Evolutionary conservation across 2,797 vertebrate species (phyloP), one percentile per base, ranked within the genome.

Genomic region (Clarias pachynema): DNA sequence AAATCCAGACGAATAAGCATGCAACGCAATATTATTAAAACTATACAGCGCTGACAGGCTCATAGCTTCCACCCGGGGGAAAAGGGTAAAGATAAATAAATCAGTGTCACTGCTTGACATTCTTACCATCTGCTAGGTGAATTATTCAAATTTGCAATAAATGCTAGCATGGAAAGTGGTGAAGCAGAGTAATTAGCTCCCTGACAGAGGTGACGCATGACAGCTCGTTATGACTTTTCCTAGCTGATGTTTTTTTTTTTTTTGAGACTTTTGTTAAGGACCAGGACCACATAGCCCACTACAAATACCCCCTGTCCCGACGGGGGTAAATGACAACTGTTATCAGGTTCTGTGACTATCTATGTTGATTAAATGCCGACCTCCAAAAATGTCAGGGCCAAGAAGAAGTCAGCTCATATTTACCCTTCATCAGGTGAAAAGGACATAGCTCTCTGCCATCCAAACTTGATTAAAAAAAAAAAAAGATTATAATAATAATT

Each of bases 81-180:
- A 91, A 93, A 90, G 93, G 93, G 93, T 91, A 93, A 90, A 91
- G 93, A 94, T 94, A 95, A 95, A 95, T 95, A 96, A 95, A 95
- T 95, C 94, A 94, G 94, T 95, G 95, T 96, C 95, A 94, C 87
- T 93, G 93, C 92, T 93, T 96, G 95, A 96, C 94, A 96, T 95
- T 95, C 94, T 94, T 95, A 95, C 95, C 95, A 96, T 96, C 95
- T 96, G 95, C 95, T 93, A 93, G 91, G 94, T 94, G 95, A 94
- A 96, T 95, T 95, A 96, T 96, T 95, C 94, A 95, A 95, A 96
- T 95, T 91, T 95, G 94, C 93, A 94, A 95, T 95, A 96, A 95
- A 96, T 95, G 94, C 95, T 95, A 94, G 91, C 89, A 86, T 93
- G 94, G 94, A 93, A 94, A 93, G 91, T 93, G 91, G 92, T 94